A percentile compares a stretch with the other conserved stretches of the same genome.
Evolutionary conservation across 1,140 invertebrate genomes (phyloP).

Genomic region (Cotesia chilonis): DNA sequence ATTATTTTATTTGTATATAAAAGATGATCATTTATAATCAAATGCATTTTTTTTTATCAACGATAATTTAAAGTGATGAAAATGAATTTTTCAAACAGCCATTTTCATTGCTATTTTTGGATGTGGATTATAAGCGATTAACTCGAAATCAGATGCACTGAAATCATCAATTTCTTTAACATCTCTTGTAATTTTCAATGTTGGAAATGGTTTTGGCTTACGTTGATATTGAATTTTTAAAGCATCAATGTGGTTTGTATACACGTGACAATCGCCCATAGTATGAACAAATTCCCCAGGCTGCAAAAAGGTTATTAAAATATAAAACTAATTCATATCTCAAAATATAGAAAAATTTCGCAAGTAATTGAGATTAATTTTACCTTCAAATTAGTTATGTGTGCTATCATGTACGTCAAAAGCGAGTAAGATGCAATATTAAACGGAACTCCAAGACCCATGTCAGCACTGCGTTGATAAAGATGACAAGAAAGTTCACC

Average conservation of each 20-base stretch:
- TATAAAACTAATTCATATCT: conserved; percentile 12
- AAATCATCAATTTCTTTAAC: conserved; percentile 91
- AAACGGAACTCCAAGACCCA: conserved; percentile 97
- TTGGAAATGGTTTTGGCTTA: conserved; percentile 85
- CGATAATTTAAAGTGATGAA: too few relatives aligned
- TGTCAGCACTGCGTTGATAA: conserved; percentile 95
- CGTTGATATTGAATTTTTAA: conserved; percentile 86
- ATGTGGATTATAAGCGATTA: conserved; percentile 90
- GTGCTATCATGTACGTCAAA: conserved; percentile 93
- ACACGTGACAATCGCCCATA: conserved; percentile 96
- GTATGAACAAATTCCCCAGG: conserved; percentile 97
- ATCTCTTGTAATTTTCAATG: conserved; percentile 75
- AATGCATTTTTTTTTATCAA: too few relatives aligned
- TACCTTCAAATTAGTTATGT: conserved; percentile 84
- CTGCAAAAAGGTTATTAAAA: conserved; percentile 61
- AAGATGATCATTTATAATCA: neutral
- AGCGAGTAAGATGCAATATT: conserved; percentile 97
- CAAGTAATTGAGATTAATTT: neutral
- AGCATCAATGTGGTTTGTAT: conserved; percentile 89
- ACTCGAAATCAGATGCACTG: conserved; percentile 84
- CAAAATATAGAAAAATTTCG: conserved; percentile 7
- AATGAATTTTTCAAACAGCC: conserved; percentile 79
- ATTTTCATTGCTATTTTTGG: conserved; percentile 94
- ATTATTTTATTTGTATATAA: conserved; percentile 1
- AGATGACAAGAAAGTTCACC: conserved; percentile 86